Conservation (phyloP, 1,140 invertebrate species). For the Chlorops oryzae region DNA sequence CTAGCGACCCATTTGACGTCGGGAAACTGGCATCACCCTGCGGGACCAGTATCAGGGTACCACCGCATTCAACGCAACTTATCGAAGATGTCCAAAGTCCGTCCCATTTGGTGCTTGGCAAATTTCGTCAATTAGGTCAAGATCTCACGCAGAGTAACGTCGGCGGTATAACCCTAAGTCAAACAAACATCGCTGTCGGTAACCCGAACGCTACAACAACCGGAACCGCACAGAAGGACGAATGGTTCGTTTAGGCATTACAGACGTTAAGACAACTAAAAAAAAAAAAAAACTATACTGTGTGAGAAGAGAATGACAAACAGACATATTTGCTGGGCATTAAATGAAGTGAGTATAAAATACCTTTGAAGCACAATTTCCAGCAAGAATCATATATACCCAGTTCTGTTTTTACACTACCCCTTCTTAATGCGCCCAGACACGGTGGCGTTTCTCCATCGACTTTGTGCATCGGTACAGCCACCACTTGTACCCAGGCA, state of each 20-base stretch:
- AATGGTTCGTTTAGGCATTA: constrained; percentile 59
- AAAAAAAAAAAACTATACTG: not conserved
- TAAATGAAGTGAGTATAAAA: constrained; percentile 41
- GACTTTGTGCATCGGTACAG: too few species aligned
- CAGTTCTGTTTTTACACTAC: too few species aligned
- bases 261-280: not conserved
- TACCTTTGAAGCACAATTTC: not conserved
- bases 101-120: constrained; percentile 49
- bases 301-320: not conserved
- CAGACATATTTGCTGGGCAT: constrained; percentile 47
- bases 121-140: constrained; percentile 49
- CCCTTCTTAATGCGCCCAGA: too few species aligned
- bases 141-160: constrained; percentile 43
- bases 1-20: too few species aligned
- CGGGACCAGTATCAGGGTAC: constrained; percentile 74
- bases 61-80: constrained; percentile 50
- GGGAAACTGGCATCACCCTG: constrained; percentile 92
- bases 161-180: constrained; percentile 10
- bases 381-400: too few species aligned
- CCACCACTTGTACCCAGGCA: too few species aligned
- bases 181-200: constrained; percentile 31
- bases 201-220: constrained; percentile 48
- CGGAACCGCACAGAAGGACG: constrained; percentile 58
- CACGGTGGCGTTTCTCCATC: too few species aligned
- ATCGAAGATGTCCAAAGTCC: constrained; percentile 49